Evolutionary conservation across 2,797 vertebrate species (phyloP).

Genomic region (Tangara arthus): DNA sequence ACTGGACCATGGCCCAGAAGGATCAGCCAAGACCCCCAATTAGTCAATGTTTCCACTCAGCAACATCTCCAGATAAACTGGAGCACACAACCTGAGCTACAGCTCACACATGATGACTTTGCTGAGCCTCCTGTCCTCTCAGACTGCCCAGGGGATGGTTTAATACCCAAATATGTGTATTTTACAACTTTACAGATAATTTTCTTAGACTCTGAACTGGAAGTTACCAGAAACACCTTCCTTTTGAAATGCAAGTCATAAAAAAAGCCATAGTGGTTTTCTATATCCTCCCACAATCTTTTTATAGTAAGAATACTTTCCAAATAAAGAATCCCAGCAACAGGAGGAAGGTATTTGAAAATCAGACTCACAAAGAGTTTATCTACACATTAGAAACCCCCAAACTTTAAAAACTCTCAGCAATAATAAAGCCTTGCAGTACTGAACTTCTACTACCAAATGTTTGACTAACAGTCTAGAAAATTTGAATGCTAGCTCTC

Average conservation of each 20-base stretch:
- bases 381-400: neutral
- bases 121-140: neutral
- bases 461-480: neutral
- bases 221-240: neutral
- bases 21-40: neutral
- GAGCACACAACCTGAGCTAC: neutral
- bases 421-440: neutral
- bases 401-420: neutral
- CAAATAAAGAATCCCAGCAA: neutral
- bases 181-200: neutral
- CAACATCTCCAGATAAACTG: neutral
- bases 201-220: neutral
- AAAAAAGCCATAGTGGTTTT: neutral
- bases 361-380: neutral
- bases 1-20: neutral
- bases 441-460: neutral
- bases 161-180: neutral
- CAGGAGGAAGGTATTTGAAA: neutral
- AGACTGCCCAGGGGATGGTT: neutral
- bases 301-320: neutral
- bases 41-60: neutral
- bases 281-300: neutral
- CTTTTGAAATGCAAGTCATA: neutral
- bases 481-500: neutral
- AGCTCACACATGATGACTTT: neutral